Conservation (phyloP, 2,113 vertebrate species). For the Ammodytes marinus region DNA sequence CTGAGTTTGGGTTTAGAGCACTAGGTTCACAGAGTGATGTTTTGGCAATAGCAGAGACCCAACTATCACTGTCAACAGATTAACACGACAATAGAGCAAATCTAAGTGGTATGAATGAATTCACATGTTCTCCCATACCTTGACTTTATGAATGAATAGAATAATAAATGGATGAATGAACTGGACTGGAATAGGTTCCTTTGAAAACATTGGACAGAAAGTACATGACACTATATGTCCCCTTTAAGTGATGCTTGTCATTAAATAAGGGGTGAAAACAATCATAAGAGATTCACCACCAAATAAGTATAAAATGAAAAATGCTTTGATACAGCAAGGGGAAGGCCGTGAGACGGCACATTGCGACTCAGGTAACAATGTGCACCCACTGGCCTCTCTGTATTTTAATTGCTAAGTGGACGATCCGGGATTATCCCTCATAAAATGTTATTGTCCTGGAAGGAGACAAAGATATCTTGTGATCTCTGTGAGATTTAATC, state of each 20-base stretch:
- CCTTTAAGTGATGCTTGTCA: neutral
- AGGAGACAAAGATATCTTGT: slow-evolving; percentile 85
- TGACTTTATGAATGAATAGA: slow-evolving; percentile 29
- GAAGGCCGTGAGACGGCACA: slow-evolving; percentile 35
- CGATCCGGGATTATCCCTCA: slow-evolving; percentile 86
- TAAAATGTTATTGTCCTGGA: slow-evolving; percentile 84
- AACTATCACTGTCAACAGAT: slow-evolving; percentile 54
- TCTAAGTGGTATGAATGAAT: slow-evolving; percentile 13
- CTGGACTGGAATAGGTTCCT: neutral
- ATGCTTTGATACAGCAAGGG: slow-evolving; percentile 2
- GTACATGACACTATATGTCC: neutral
- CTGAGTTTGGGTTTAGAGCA: slow-evolving; percentile 68
- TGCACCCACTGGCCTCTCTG: slow-evolving; percentile 65
- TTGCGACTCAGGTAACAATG: slow-evolving; percentile 63
- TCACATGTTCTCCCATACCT: neutral
- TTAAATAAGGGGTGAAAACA: neutral
- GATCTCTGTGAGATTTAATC: slow-evolving; percentile 83
- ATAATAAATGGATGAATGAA: slow-evolving; percentile 1
- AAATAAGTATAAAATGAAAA: neutral
- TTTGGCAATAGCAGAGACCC: slow-evolving; percentile 74
- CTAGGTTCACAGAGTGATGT: slow-evolving; percentile 71
- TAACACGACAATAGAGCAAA: slow-evolving; percentile 40
- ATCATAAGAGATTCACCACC: neutral
- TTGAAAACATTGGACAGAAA: neutral
- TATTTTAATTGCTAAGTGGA: slow-evolving; percentile 86